These are phyloP conservation scores for Neodiprion pinetum DNA, from an alignment of 1,140 invertebrate genomes.

Conservation along the genomic window DNA sequence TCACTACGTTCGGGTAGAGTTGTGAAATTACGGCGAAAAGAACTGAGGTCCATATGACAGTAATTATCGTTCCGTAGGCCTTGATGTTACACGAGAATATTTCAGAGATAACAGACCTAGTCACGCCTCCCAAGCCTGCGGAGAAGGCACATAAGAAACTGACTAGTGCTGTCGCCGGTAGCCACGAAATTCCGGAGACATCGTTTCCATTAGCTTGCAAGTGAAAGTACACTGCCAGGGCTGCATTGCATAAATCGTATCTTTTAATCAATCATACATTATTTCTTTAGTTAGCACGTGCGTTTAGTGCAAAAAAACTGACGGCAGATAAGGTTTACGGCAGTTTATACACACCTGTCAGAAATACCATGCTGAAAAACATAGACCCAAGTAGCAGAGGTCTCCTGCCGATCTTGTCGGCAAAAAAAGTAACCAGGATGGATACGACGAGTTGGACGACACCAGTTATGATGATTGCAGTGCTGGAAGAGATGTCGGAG, in stretches of 20 bases:
- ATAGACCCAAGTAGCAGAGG: conserved; percentile 69
- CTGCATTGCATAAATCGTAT: too few relatives aligned
- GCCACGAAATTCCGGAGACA: background rate
- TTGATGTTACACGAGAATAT: conserved; percentile 74
- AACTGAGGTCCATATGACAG: conserved; percentile 70
- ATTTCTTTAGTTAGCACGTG: too few relatives aligned
- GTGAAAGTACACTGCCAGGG: background rate
- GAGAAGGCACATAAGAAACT: conserved; percentile 72
- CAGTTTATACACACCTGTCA: background rate
- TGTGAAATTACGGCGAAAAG: conserved; percentile 75
- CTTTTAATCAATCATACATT: too few relatives aligned
- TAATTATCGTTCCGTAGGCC: conserved; percentile 70
- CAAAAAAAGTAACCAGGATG: conserved; percentile 65
- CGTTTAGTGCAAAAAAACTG: too few relatives aligned
- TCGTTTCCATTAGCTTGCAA: background rate
- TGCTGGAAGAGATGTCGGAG: conserved; percentile 55
- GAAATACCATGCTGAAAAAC: conserved; percentile 60
- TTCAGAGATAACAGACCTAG: conserved; percentile 75
- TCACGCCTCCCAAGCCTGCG: conserved; percentile 73
- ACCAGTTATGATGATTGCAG: conserved; percentile 72
- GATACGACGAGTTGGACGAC: conserved; percentile 69
- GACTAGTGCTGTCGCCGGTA: conserved; percentile 62
- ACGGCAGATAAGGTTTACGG: too few relatives aligned
- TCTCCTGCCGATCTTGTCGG: conserved; percentile 73
- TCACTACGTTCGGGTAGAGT: conserved; percentile 68